These are phyloP conservation scores for Pelusios castaneus DNA, from an alignment of 2,113 vertebrate genomes.

Conservation along the genomic window DNA sequence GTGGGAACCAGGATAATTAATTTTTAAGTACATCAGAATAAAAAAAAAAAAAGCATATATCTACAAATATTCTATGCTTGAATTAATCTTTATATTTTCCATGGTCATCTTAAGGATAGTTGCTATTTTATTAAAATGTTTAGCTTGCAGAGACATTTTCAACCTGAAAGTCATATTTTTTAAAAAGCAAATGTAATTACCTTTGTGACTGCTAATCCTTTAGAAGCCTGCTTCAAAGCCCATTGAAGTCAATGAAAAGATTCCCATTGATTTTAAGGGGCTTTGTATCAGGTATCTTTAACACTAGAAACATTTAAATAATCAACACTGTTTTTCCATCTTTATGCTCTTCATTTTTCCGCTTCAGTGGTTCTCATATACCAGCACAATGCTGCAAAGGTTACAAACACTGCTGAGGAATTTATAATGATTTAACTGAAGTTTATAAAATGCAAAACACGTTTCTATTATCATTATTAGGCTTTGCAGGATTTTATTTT, in stretches of 20 bases:
- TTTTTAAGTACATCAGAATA: not conserved
- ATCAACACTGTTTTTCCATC: not conserved
- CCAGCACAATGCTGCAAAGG: not conserved
- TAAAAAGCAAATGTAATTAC: not conserved
- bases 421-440: not conserved
- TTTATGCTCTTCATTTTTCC: not conserved
- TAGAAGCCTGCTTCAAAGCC: not conserved
- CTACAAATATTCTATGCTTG: slow-evolving; percentile 1
- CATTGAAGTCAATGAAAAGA: not conserved
- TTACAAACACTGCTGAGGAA: slow-evolving; percentile 34
- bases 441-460: not conserved
- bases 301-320: slow-evolving; percentile 42
- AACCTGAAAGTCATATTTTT: slow-evolving; percentile 7
- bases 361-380: slow-evolving; percentile 14
- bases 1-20: slow-evolving; percentile 22
- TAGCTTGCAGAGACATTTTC: slow-evolving; percentile 8
- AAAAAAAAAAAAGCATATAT: not conserved
- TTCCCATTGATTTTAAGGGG: not conserved
- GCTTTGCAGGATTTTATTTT: not conserved
- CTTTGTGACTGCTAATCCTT: slow-evolving; percentile 17
- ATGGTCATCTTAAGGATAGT: slow-evolving; percentile 11
- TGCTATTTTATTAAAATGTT: slow-evolving; percentile 26
- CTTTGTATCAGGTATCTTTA: slow-evolving; percentile 57
- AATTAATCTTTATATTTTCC: slow-evolving; percentile 19
- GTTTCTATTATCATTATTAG: not conserved